These are phyloP conservation scores for Cryptoblepharus egeriae DNA, from an alignment of 2,797 vertebrate species.

Conservation along the genomic window DNA sequence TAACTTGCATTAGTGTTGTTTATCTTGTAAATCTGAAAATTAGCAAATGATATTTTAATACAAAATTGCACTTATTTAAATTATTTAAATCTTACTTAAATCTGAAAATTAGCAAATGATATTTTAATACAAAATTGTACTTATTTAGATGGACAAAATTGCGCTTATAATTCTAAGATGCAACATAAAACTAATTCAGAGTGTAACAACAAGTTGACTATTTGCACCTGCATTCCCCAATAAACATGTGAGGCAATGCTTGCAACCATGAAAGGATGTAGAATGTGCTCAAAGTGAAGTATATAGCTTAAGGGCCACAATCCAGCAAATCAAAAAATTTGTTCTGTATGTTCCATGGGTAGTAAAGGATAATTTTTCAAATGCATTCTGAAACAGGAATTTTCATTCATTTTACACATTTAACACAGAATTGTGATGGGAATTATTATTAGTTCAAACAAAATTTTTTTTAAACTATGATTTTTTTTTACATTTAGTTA, in stretches of 20 bases:
- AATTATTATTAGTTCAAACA: slow-evolving; percentile 6
- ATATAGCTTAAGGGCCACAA: background rate
- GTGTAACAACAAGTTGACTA: no score
- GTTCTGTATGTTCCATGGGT: background rate
- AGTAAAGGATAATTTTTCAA: background rate
- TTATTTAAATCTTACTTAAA: no score
- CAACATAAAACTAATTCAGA: no score
- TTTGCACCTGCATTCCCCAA: no score
- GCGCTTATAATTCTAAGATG: no score
- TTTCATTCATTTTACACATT: background rate
- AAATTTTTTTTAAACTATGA: background rate
- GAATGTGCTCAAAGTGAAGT: background rate
- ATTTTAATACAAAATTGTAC: background rate
- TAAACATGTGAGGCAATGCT: background rate
- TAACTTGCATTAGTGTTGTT: no score
- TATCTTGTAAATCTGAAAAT: no score
- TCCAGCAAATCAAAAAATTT: background rate
- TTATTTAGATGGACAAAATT: no score
- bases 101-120: no score
- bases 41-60: no score
- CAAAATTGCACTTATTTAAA: background rate
- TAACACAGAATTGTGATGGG: background rate
- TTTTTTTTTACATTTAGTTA: background rate
- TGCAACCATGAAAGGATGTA: background rate
- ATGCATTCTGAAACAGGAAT: background rate